Conservation (phyloP, 2,113 vertebrate species). For the Sebastes schlegelii region DNA sequence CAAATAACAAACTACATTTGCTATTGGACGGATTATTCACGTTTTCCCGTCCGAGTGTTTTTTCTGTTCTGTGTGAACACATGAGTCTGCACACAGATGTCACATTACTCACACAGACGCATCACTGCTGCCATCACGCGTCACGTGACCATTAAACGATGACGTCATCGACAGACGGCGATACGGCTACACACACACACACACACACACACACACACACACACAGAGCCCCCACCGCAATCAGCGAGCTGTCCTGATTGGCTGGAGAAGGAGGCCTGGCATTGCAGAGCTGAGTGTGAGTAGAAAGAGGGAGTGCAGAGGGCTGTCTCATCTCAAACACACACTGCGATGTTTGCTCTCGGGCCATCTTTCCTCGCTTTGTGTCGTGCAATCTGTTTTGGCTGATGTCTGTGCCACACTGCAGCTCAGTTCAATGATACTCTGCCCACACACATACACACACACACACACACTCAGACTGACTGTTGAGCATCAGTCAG, state of each 20-base stretch:
- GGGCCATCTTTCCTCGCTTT: constrained; percentile 41
- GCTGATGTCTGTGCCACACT: constrained; percentile 42
- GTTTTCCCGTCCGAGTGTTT: too few relatives aligned
- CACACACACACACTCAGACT: not conserved
- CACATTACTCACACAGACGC: constrained; percentile 5
- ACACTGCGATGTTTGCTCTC: constrained; percentile 27
- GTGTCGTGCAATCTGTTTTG: constrained; percentile 54
- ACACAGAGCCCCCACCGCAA: not conserved
- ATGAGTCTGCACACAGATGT: constrained; percentile 16
- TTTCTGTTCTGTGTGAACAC: not conserved
- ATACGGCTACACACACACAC: not conserved
- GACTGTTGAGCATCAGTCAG: constrained; percentile 9
- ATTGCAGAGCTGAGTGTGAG: constrained; percentile 42
- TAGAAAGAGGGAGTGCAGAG: constrained; percentile 5
- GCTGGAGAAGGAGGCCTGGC: constrained; percentile 47
- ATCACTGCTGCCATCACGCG: not conserved
- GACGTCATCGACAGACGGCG: constrained; percentile 43
- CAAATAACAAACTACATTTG: too few relatives aligned
- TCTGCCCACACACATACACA: constrained; percentile 29
- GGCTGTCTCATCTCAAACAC: constrained; percentile 5
- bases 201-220: constrained; percentile 1
- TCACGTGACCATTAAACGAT: constrained; percentile 17
- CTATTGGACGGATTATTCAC: not conserved
- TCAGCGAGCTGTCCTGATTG: constrained; percentile 44
- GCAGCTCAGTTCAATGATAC: constrained; percentile 26